Base-by-base conservation (phyloP, 1,140 invertebrate genomes). In the Drosophila guanche region DNA sequence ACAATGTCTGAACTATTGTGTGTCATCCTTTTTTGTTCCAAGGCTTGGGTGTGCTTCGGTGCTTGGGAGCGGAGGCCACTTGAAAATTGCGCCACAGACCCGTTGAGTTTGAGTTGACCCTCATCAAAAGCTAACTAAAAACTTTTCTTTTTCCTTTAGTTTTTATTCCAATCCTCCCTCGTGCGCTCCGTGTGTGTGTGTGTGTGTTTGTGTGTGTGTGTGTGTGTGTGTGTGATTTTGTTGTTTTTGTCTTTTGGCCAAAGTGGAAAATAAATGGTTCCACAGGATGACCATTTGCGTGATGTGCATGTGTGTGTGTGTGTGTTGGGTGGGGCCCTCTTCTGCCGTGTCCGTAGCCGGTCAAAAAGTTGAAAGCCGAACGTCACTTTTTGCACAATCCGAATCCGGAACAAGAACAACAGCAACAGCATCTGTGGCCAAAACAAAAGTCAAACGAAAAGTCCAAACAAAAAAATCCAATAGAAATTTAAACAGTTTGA, bases 401-500 rank as follows among this genome's bases (percentile, higher is more conserved):
- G 50, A 62, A 59, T 57, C 56, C 53, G 45, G 43, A 75, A 47
- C 63, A 67, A 42, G 14, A 74, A 56, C 63, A 56, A 63, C 22
- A 70, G 58, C 27, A 51, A 66, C 57, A 72, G 72, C 73, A 79
- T 69, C 69, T 86, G 83, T 77, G 81, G 73, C 68, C 65, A 79
- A 85, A 78, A 88, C 75, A 86, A 86, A 86, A 86, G 84, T 86
- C 83, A 89, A 76, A 76, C 83, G 52, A 45, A 76, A 68, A 71
- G 76, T 71, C 61, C 27, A 83, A 78, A 83, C 58, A 88, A 89
- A 85, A 81, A 81, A 88, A 75, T 46, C 74, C 83, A 86, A 76
- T 86, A 88, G 83, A 83, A 83, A 88, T 88, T 89, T 89, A 88
- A 88, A 89, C 83, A 89, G 84, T 89, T 89, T 88, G 84, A 83